These are phyloP conservation scores for Mimachlamys varia DNA, from an alignment of 2,888 invertebrate species.

Conservation along the genomic window DNA sequence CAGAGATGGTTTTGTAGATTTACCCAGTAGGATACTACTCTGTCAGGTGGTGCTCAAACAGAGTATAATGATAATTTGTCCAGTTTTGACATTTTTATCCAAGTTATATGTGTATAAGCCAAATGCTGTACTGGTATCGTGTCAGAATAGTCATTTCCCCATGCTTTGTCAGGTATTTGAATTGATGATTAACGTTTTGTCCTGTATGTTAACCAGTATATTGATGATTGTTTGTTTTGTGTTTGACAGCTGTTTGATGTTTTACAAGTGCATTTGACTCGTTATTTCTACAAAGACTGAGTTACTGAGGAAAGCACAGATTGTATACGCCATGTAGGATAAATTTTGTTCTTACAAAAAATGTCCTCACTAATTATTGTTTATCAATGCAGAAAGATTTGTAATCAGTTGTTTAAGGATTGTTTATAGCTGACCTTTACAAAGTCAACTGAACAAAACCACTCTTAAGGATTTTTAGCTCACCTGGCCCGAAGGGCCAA, in stretches of 20 bases:
- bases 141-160: neutral
- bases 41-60: neutral
- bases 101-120: neutral
- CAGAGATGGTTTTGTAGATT: no score
- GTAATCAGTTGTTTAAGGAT: neutral
- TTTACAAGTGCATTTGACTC: neutral
- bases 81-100: neutral
- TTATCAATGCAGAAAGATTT: neutral
- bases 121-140: neutral
- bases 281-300: neutral
- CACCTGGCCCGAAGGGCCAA: no score
- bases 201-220: neutral
- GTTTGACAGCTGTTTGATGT: neutral
- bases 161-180: neutral
- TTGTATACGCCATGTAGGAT: neutral
- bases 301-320: neutral
- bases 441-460: neutral
- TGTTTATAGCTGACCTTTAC: neutral
- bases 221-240: neutral
- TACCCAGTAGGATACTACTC: no score
- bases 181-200: neutral
- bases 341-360: neutral
- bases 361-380: neutral
- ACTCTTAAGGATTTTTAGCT: no score
- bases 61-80: neutral